A percentile compares a stretch with the other conserved stretches of the same genome.
Evolutionary conservation across 2,797 vertebrate genomes (phyloP).

Genomic region (Gymnothorax javanicus): DNA sequence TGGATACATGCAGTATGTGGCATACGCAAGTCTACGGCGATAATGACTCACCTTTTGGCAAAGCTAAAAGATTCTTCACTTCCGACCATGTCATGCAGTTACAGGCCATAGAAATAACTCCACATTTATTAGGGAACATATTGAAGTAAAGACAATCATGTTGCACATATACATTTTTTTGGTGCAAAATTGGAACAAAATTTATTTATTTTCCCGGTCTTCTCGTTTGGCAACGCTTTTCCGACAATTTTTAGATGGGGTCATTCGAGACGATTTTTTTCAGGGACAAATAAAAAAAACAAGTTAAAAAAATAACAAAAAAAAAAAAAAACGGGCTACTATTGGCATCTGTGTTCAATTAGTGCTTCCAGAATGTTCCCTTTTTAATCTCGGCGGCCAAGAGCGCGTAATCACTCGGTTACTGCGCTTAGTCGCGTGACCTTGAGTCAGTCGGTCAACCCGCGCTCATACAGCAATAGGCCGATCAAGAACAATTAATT

Average conservation of each 20-base stretch:
- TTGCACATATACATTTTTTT: neutral
- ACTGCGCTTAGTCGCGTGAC: neutral
- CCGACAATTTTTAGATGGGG: slow-evolving; percentile 6
- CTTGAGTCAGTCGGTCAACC: neutral
- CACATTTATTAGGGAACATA: neutral
- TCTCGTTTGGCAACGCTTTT: neutral
- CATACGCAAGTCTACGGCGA: neutral
- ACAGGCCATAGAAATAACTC: neutral
- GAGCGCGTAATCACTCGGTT: neutral
- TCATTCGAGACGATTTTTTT: slow-evolving; percentile 9
- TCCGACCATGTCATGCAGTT: neutral
- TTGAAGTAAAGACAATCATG: neutral
- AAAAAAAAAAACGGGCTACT: neutral
- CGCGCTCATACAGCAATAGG: neutral
- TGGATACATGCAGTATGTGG: neutral
- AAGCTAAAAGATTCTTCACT: neutral
- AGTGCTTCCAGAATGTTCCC: neutral
- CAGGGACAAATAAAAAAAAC: neutral
- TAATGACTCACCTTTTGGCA: neutral
- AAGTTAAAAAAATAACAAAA: neutral
- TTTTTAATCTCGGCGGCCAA: neutral
- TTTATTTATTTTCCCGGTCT: slow-evolving; percentile 24
- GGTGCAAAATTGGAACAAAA: neutral
- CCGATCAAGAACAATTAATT: neutral
- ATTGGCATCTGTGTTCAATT: slow-evolving; percentile 10